Evolutionary conservation across 2,888 invertebrate genomes (phyloP), one percentile per base, ranked within the genome.

Genomic region (Pristionchus fissidentatus): DNA sequence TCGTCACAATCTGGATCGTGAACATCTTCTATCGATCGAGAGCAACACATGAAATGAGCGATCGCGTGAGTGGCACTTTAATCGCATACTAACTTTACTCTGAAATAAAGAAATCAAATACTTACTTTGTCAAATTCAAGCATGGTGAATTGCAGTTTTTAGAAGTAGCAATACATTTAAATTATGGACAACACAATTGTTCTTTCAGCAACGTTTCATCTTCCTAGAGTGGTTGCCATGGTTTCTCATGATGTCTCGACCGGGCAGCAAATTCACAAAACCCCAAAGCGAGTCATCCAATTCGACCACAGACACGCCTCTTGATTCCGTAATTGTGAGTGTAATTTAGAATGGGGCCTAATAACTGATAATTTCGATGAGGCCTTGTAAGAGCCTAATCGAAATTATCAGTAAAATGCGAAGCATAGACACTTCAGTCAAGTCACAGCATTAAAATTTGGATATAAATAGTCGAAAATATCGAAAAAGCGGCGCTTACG

Each of bases 171-270:
- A n/a, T n/a, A n/a, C n/a, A n/a, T n/a, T n/a, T n/a, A n/a, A n/a
- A n/a, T n/a, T n/a, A n/a, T 15, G 19, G 10, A 49, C 49, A 49
- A 49, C 19, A 49, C 49, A 49, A 49, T 49, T 26, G 41, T 8
- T 8, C 29, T 85, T 86, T 82, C 93, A 98, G 98, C 96, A 97
- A 92, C 96, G 96, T 94, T 95, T 95, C 91, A 95, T 98, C 93
- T 96, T 99, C 94, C 95, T 98, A 92, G 96, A 96, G 93, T 98
- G 98, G 97, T 94, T 99, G 93, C 98, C 99, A 90, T 97, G 97
- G 95, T 94, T 98, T 91, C 95, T 98, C 93, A 95, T 97, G 92
- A 98, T 99, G 98, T 95, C 95, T 92, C 95, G 98, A 92, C 98
- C 98, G 66, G 97, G 97, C 81, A 96, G 96, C 94, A 96, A 97